Percentiles rank a stretch among this genome's conserved stretches.
These are phyloP conservation scores for Cossypha heuglini DNA, from an alignment of 2,797 vertebrate species.

Conservation along the genomic window DNA sequence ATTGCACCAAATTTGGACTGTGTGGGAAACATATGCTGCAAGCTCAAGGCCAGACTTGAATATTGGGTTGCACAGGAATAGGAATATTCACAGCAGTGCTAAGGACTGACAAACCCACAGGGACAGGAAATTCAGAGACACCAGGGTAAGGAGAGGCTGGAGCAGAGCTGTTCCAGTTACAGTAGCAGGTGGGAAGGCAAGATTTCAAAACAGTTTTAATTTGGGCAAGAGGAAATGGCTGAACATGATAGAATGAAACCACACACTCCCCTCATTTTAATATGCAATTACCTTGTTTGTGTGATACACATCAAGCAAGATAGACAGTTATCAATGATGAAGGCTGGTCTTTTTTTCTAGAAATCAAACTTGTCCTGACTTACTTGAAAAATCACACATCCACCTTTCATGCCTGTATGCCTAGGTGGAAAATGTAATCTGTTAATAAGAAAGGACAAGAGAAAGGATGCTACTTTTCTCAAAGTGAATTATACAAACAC, in stretches of 20 bases:
- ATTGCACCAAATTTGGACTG: conserved; percentile 46
- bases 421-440: not conserved
- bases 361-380: not conserved
- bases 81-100: conserved; percentile 48
- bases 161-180: conserved; percentile 46
- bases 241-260: conserved; percentile 4
- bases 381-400: not conserved
- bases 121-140: conserved; percentile 49
- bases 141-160: conserved; percentile 32
- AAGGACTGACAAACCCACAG: conserved; percentile 46
- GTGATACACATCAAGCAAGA: not conserved
- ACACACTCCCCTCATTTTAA: not conserved
- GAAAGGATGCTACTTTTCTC: not conserved
- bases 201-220: conserved; percentile 41
- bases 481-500: not conserved
- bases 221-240: conserved; percentile 13
- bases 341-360: not conserved
- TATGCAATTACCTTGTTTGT: not conserved
- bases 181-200: conserved; percentile 47
- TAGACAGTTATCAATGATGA: not conserved
- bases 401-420: not conserved
- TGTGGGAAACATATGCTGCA: conserved; percentile 63
- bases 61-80: conserved; percentile 59
- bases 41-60: conserved; percentile 49
- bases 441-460: not conserved